Evolutionary conservation across 1,140 invertebrate species (phyloP).

Genomic region (Nomia melanderi): DNA sequence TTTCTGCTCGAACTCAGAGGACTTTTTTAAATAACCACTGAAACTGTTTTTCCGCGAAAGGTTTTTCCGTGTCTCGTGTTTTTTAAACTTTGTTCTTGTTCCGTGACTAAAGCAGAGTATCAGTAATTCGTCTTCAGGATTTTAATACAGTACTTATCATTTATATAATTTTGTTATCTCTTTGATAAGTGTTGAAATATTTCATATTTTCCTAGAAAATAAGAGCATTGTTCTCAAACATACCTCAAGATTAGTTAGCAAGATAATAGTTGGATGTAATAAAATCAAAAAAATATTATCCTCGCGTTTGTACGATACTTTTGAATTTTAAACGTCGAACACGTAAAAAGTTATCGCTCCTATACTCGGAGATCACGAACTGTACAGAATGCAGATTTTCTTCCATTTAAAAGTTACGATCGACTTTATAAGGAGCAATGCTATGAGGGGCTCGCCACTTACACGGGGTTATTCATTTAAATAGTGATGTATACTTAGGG

Average conservation of each 20-base stretch:
- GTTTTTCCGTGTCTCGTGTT: not conserved
- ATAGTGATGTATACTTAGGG: too few relatives aligned
- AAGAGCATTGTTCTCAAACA: too few relatives aligned
- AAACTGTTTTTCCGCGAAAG: not conserved
- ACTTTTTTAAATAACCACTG: not conserved
- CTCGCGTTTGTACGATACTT: not conserved
- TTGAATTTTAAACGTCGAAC: not conserved
- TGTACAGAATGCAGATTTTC: not conserved
- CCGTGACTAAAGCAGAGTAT: not conserved
- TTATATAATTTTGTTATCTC: too few relatives aligned
- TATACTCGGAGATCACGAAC: not conserved
- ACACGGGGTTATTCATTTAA: not conserved
- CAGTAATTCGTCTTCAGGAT: too few relatives aligned
- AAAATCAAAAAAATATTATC: too few relatives aligned
- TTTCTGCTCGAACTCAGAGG: not conserved
- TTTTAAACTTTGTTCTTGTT: not conserved
- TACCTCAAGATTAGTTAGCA: too few relatives aligned
- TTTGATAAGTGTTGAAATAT: too few relatives aligned
- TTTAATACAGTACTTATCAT: too few relatives aligned
- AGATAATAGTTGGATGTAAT: too few relatives aligned
- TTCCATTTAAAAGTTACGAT: constrained; percentile 1
- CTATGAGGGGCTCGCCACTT: not conserved
- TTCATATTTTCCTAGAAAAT: too few relatives aligned
- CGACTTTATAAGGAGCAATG: not conserved
- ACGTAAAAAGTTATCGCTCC: not conserved